Conservation (phyloP, 2,113 vertebrate genomes). For the Murina feae region DNA sequence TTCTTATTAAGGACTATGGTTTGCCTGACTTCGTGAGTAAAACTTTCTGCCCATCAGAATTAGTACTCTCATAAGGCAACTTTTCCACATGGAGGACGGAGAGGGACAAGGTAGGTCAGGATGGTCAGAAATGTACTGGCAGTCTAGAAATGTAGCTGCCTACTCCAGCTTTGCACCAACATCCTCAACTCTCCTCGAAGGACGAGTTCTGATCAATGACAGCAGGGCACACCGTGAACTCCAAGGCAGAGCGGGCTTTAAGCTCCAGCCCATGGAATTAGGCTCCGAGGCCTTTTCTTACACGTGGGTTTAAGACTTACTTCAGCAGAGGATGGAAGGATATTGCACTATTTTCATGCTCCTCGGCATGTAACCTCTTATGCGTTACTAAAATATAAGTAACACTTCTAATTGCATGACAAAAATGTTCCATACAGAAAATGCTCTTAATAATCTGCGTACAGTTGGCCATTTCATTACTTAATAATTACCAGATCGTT, state of each 20-base stretch:
- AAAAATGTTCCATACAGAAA: constrained; percentile 59
- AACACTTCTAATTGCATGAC: constrained; percentile 52
- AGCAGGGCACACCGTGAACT: not conserved
- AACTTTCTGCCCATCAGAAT: not conserved
- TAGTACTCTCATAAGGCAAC: not conserved
- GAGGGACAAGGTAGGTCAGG: not conserved
- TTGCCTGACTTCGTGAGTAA: not conserved
- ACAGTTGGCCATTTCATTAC: constrained; percentile 53
- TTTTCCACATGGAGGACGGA: not conserved
- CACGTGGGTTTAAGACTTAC: not conserved
- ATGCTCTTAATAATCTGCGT: constrained; percentile 59
- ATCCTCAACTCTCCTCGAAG: not conserved
- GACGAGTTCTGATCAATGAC: not conserved
- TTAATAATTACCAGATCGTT: constrained; percentile 65
- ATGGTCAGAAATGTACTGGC: not conserved
- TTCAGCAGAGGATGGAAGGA: not conserved
- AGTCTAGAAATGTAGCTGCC: not conserved
- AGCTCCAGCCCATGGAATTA: not conserved
- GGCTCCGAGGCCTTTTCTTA: not conserved
- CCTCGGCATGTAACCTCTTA: constrained; percentile 31
- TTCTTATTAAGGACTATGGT: not conserved
- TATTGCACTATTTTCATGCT: constrained; percentile 6
- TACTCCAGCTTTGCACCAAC: not conserved
- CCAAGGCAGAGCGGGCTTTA: not conserved
- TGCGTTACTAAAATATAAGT: constrained; percentile 43